These are phyloP conservation scores for Halesus radiatus DNA, from an alignment of 1,140 invertebrate genomes.

Conservation along the genomic window DNA sequence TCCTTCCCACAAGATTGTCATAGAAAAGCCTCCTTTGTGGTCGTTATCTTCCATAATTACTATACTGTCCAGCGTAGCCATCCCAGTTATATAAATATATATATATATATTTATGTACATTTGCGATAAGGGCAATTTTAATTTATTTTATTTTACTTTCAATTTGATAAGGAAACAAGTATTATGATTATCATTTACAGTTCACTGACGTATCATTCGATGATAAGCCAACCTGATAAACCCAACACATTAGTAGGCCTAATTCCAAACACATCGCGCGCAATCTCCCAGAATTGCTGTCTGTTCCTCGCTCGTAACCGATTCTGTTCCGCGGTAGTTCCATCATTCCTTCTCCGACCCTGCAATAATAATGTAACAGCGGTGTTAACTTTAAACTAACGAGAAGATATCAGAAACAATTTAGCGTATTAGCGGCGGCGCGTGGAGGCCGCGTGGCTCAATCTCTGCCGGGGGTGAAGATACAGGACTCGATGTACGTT, in stretches of 20 bases:
- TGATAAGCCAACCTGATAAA: slow-evolving; percentile 5
- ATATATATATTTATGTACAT: too few relatives aligned
- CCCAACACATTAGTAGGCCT: background rate
- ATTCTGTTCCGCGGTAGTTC: slow-evolving; percentile 6
- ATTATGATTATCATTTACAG: background rate
- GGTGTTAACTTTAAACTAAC: slow-evolving; percentile 53
- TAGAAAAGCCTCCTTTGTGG: too few relatives aligned
- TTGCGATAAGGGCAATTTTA: too few relatives aligned
- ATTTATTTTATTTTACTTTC: too few relatives aligned
- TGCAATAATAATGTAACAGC: slow-evolving; percentile 19
- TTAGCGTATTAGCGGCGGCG: slow-evolving; percentile 56
- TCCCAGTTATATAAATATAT: too few relatives aligned
- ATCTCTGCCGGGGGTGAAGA: background rate
- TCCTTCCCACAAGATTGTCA: too few relatives aligned
- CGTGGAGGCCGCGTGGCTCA: slow-evolving; percentile 14
- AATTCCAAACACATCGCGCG: slow-evolving; percentile 26
- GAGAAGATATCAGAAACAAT: slow-evolving; percentile 57
- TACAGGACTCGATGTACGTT: too few relatives aligned
- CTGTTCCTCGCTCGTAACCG: slow-evolving; percentile 18
- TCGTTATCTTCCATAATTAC: too few relatives aligned
- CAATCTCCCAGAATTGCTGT: slow-evolving; percentile 10
- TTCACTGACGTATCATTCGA: background rate
- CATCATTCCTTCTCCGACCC: slow-evolving; percentile 36
- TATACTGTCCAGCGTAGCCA: too few relatives aligned
- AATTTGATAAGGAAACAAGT: too few relatives aligned